A percentile compares a stretch with the other conserved stretches of the same genome.
phyloP scores from a whole-genome alignment of 2,797 vertebrate species.

The Microctenopoma stevenorrisi region DNA sequence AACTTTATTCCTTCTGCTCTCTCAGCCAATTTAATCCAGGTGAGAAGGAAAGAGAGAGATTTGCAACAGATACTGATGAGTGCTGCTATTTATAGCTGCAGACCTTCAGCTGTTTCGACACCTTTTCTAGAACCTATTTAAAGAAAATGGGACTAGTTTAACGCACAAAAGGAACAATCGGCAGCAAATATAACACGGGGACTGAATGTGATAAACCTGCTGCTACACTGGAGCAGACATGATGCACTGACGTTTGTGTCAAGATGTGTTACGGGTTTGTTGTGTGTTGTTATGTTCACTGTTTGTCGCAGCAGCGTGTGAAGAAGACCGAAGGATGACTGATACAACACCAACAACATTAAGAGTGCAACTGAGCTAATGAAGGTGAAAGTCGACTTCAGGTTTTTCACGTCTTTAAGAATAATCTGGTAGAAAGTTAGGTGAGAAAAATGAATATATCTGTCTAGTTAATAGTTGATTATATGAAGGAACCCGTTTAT shows the following conservation, averaged over 20 bases:
- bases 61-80: slow-evolving; percentile 22
- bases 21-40: slow-evolving; percentile 30
- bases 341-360: background rate
- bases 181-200: background rate
- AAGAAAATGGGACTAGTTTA: background rate
- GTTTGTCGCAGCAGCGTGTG: no score
- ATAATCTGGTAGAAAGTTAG: background rate
- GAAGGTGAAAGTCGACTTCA: no score
- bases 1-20: background rate
- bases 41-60: slow-evolving; percentile 6
- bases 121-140: background rate
- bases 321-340: background rate
- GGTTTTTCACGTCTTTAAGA: no score
- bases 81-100: slow-evolving; percentile 19
- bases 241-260: background rate
- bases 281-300: no score
- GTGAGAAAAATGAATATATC: background rate
- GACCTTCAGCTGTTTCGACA: background rate
- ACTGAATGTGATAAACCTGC: background rate
- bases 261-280: no score
- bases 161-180: background rate
- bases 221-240: background rate
- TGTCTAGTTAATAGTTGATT: background rate
- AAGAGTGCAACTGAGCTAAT: no score
- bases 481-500: no score